A percentile compares a stretch with the other conserved stretches of the same genome.
These are phyloP conservation scores for Babyrousa celebensis DNA, from an alignment of 2,797 vertebrate species.

Conservation along the genomic window DNA sequence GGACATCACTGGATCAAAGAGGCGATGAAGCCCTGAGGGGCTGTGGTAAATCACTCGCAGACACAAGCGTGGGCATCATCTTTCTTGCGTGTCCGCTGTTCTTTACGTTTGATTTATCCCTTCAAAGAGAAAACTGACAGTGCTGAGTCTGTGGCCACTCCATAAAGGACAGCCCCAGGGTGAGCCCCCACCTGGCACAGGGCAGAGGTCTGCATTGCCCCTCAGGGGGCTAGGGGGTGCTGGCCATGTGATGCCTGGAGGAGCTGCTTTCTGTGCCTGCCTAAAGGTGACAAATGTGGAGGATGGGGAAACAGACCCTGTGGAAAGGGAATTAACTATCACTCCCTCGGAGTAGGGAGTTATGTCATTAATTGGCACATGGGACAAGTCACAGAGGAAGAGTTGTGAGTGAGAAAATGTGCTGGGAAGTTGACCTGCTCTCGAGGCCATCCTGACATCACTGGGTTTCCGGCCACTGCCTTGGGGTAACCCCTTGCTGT, in stretches of 20 bases:
- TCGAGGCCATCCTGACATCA: not conserved
- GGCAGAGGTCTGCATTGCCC: not conserved
- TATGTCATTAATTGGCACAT: not conserved
- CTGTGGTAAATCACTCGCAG: not conserved
- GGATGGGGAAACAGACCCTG: not conserved
- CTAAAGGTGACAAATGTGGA: not conserved
- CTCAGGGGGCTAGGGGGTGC: not conserved
- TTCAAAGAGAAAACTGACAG: not conserved
- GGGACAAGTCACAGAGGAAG: not conserved
- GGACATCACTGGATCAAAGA: not conserved
- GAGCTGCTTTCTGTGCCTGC: not conserved
- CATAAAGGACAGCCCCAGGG: not conserved
- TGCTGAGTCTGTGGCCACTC: not conserved
- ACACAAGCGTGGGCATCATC: not conserved
- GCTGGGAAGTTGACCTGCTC: not conserved
- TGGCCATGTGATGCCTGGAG: fast-evolving
- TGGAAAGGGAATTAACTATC: not conserved
- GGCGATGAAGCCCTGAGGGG: not conserved
- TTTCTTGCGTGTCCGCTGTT: not conserved
- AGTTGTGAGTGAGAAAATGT: not conserved
- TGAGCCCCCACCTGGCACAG: too few relatives aligned
- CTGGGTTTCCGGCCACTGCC: not conserved
- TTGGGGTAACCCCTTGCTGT: not conserved
- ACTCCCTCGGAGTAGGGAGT: not conserved
- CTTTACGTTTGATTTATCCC: constrained; percentile 19